phyloP scores from a whole-genome alignment of 2,888 invertebrate species.

The Pteria penguin region DNA sequence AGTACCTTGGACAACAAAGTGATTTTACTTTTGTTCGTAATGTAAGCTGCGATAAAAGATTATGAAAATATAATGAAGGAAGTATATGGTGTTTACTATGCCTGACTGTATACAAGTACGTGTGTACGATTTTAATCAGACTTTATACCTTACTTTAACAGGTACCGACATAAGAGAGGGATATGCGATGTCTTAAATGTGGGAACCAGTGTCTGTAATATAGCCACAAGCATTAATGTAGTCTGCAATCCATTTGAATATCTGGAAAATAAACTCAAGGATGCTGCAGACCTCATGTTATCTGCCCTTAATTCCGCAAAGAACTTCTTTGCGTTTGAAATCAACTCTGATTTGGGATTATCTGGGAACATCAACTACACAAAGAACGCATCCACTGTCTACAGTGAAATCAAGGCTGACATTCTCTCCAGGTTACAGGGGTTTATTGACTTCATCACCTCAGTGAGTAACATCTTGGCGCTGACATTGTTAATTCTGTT shows the following conservation, averaged over 20 bases:
- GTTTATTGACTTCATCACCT: constrained; percentile 25
- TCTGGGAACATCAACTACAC: constrained; percentile 38
- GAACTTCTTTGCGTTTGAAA: not conserved
- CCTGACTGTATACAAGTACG: too few relatives aligned
- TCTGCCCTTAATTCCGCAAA: not conserved
- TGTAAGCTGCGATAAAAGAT: too few relatives aligned
- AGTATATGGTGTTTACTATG: too few relatives aligned
- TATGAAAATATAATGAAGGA: too few relatives aligned
- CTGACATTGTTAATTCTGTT: constrained; percentile 52
- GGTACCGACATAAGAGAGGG: too few relatives aligned
- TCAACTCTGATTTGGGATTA: not conserved
- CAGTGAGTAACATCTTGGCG: constrained; percentile 41
- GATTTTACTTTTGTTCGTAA: too few relatives aligned
- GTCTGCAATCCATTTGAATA: not conserved
- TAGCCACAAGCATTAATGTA: not conserved
- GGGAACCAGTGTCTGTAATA: not conserved
- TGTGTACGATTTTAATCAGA: too few relatives aligned
- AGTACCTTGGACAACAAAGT: too few relatives aligned
- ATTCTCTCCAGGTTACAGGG: constrained; percentile 35
- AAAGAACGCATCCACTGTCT: constrained; percentile 41
- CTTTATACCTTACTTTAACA: too few relatives aligned
- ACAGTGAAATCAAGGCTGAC: constrained; percentile 49
- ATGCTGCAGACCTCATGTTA: not conserved
- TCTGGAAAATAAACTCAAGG: not conserved
- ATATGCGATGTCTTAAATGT: not conserved